phyloP scores from a whole-genome alignment of 1,140 invertebrate genomes.

The Drosophila yakuba region DNA sequence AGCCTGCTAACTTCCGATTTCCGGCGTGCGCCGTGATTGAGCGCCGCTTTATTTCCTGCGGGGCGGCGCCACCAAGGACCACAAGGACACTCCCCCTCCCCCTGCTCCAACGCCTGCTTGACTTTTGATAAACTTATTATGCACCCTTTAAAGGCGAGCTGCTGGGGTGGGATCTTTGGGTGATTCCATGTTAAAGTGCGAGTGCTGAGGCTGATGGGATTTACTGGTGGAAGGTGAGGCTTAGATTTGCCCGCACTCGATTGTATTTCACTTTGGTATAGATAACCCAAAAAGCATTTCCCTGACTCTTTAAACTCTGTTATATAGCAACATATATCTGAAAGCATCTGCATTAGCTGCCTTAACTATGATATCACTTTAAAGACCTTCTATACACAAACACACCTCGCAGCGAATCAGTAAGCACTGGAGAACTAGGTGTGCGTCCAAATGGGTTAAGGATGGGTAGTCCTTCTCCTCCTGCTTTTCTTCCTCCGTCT shows the following conservation, averaged over 20 bases:
- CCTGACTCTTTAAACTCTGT: too few species aligned
- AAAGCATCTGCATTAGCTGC: neutral
- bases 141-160: slow-evolving; percentile 20
- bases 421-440: neutral
- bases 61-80: slow-evolving; percentile 54
- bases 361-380: neutral
- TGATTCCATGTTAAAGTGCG: slow-evolving; percentile 58
- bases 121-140: slow-evolving; percentile 74
- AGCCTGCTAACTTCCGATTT: slow-evolving; percentile 82
- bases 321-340: too few species aligned
- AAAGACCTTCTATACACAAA: too few species aligned
- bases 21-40: slow-evolving; percentile 74
- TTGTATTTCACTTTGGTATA: too few species aligned
- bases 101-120: slow-evolving; percentile 25
- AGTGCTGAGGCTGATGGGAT: slow-evolving; percentile 5
- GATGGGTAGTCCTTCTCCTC: neutral
- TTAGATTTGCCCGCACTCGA: too few species aligned
- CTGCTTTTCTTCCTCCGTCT: slow-evolving; percentile 41
- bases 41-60: slow-evolving; percentile 75
- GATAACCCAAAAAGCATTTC: too few species aligned
- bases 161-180: neutral
- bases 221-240: neutral
- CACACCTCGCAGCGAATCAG: neutral
- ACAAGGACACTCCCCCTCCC: slow-evolving; percentile 25
- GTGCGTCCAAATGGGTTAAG: slow-evolving; percentile 28